Base-by-base conservation (phyloP, 2,888 invertebrate species). In the Uloborus plumipes region DNA sequence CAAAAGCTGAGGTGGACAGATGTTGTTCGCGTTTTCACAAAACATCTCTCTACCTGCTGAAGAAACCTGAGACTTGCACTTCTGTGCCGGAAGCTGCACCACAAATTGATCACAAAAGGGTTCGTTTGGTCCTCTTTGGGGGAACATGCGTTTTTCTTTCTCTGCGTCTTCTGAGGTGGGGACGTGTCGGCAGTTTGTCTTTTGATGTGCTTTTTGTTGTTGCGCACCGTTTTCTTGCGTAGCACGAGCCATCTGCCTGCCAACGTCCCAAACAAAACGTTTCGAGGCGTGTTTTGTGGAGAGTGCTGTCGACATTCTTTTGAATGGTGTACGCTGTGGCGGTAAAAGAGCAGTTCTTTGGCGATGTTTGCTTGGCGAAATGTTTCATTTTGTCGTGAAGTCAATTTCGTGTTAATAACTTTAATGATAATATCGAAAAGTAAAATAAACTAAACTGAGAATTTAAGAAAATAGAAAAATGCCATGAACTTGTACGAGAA, bases 101-200 rank as follows among this genome's bases (percentile, higher is more conserved):
- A 64, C 70, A 74, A 69, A 69, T 49, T 62, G 80, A 69, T 74
- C 73, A 74, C 73, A 80, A 80, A 80, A 74, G 80, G 80, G 67
- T 80, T 51, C 49, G 51, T 66, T 53, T 66, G 59, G 61, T 59
- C 22, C 51, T 62, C 53, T 58, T 49, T 64, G 55, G n/a, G 16
- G 39, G 50, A 51, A 47, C 39, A 26, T 50, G 50, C 26, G 31
- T 49, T 39, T 39, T 39, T 39, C 39, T 39, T 39, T 64, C 31
- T 20, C 16, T 39, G 50, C 26, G 18, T 47, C 39, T 39, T 9
- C 39, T 39, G 39, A 39, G 39, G 39, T 39, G 39, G 39, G 39
- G 39, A 39, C 39, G 9, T 39, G 39, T 39, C 39, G 39, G 39
- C 39, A 39, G 26, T 53, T 64, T 80, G 61, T 67, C 15, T 62